Percentiles rank a stretch among this genome's conserved stretches.
These are phyloP conservation scores for Odontamblyopus lacepedii DNA, from an alignment of 2,797 vertebrate genomes.

Conservation along the genomic window DNA sequence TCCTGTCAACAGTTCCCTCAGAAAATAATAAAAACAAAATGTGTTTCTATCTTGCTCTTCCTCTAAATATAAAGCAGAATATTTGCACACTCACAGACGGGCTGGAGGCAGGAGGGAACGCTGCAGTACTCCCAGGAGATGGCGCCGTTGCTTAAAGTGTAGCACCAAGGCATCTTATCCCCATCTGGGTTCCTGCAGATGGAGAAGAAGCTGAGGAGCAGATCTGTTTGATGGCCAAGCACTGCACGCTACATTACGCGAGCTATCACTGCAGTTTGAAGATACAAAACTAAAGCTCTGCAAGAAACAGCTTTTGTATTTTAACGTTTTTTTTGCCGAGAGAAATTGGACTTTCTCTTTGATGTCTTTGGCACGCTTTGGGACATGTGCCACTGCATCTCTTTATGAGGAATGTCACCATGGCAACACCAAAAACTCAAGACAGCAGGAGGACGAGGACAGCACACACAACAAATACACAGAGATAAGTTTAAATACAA, in stretches of 20 bases:
- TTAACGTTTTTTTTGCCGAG: not conserved
- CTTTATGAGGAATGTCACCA: constrained; percentile 21
- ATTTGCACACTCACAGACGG: constrained; percentile 62
- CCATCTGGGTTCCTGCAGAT: constrained; percentile 87
- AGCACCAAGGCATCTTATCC: constrained; percentile 92
- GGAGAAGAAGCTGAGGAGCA: constrained; percentile 19
- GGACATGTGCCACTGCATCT: constrained; percentile 16
- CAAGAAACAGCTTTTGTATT: not conserved
- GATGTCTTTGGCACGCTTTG: constrained; percentile 16
- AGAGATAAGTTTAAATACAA: constrained; percentile 15
- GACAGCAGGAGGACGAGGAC: constrained; percentile 8
- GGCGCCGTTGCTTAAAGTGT: constrained; percentile 78
- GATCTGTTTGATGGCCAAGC: constrained; percentile 4
- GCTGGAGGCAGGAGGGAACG: constrained; percentile 76
- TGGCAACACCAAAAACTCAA: constrained; percentile 27
- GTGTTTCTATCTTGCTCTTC: not conserved
- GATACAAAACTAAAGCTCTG: not conserved
- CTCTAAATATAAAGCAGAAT: not conserved
- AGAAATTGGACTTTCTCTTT: constrained; percentile 15
- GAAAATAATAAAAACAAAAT: not conserved
- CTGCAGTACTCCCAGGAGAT: constrained; percentile 92
- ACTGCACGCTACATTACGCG: constrained; percentile 1
- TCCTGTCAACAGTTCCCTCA: not conserved
- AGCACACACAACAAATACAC: constrained; percentile 7
- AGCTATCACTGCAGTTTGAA: not conserved